A percentile compares a stretch with the other conserved stretches of the same genome.
These are phyloP conservation scores for Belgica antarctica DNA, from an alignment of 2,888 invertebrate genomes.

Conservation along the genomic window DNA sequence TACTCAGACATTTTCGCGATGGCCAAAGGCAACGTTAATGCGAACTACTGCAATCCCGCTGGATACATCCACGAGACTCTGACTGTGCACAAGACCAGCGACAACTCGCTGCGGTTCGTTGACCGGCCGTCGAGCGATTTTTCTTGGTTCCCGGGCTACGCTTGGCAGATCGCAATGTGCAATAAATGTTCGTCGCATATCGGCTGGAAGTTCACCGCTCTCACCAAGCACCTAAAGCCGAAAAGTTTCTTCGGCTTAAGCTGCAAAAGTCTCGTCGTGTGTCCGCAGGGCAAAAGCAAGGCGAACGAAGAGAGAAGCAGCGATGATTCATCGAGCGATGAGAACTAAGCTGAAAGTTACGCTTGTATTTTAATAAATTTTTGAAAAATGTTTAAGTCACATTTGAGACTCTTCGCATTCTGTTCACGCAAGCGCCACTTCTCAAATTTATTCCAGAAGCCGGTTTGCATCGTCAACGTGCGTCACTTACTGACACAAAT, in stretches of 20 bases:
- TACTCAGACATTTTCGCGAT: constrained; percentile 74
- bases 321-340: background rate
- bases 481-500: no score
- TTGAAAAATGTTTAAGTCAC: no score
- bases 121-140: constrained; percentile 66
- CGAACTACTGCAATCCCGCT: constrained; percentile 76
- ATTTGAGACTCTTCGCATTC: no score
- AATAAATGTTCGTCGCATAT: constrained; percentile 65
- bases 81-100: constrained; percentile 61
- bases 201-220: constrained; percentile 79
- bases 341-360: background rate
- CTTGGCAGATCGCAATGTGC: constrained; percentile 77
- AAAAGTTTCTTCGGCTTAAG: constrained; percentile 70
- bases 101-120: constrained; percentile 56
- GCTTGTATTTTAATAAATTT: background rate
- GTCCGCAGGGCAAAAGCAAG: constrained; percentile 43
- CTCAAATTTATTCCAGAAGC: no score
- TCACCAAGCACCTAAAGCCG: constrained; percentile 61
- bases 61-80: constrained; percentile 80
- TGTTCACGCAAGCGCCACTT: no score
- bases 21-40: constrained; percentile 68
- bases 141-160: constrained; percentile 82
- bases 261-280: constrained; percentile 58
- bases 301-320: background rate
- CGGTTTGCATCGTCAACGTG: no score